Percentiles rank a stretch among this genome's conserved stretches.
Conservation (phyloP, 2,888 invertebrate genomes). For the Chelonus formosanus region DNA sequence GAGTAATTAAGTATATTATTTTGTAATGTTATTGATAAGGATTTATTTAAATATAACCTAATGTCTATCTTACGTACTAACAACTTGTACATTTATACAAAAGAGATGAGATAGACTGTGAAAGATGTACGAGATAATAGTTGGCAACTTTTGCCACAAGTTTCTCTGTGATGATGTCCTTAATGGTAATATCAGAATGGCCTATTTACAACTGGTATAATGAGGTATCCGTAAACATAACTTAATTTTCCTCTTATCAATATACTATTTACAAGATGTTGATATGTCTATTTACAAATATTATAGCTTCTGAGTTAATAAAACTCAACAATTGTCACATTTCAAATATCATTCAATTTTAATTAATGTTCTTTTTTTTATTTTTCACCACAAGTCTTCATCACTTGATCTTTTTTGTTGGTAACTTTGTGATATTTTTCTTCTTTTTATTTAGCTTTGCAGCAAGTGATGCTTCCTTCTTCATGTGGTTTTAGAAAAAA, state of each 20-base stretch:
- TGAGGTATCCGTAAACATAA: neutral
- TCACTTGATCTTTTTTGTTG: too few relatives aligned
- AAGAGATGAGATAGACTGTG: conserved; percentile 40
- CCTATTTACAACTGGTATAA: neutral
- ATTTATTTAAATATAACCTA: conserved; percentile 46
- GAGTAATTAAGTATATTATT: neutral
- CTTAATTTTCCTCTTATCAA: conserved; percentile 9
- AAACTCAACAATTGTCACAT: neutral
- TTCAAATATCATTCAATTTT: too few relatives aligned
- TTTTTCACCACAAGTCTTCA: too few relatives aligned
- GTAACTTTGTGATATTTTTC: too few relatives aligned
- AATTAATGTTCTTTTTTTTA: too few relatives aligned
- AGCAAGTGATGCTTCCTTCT: too few relatives aligned
- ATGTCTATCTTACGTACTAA: conserved; percentile 26
- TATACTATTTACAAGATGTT: conserved; percentile 14
- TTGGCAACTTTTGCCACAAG: too few relatives aligned
- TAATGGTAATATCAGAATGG: neutral
- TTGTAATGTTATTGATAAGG: conserved; percentile 11
- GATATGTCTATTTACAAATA: conserved; percentile 44
- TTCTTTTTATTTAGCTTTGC: too few relatives aligned
- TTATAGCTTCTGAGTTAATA: conserved; percentile 19
- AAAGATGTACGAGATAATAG: conserved; percentile 31
- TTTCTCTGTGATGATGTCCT: neutral
- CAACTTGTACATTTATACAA: conserved; percentile 59
- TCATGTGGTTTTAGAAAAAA: too few relatives aligned